Conservation (phyloP, 2,797 vertebrate species). For the Poecilia velifera region DNA sequence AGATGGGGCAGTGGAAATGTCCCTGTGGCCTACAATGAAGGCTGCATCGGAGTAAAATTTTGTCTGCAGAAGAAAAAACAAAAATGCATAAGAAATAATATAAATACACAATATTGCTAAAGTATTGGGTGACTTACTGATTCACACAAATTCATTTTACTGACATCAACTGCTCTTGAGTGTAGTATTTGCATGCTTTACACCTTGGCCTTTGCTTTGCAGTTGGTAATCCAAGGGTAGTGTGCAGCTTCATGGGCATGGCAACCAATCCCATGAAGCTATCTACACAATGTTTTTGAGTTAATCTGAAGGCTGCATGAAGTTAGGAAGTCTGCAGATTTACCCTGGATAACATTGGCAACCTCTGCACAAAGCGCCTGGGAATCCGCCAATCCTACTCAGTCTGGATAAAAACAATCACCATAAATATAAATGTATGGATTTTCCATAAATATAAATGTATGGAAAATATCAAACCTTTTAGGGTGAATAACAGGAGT, state of each 20-base stretch:
- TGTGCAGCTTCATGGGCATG: not conserved
- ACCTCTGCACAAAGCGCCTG: not conserved
- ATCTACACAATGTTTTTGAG: not conserved
- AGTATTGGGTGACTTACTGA: not conserved
- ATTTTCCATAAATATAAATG: not conserved
- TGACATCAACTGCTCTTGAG: not conserved
- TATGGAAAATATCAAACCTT: not conserved
- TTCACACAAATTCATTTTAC: not conserved
- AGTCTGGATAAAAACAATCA: not conserved
- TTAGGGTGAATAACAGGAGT: not conserved
- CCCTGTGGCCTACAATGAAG: not conserved
- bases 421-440: not conserved
- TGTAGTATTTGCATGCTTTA: not conserved
- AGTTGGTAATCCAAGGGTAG: not conserved
- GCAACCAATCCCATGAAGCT: not conserved
- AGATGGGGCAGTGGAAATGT: constrained; percentile 8
- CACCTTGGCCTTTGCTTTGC: not conserved
- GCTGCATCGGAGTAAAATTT: constrained; percentile 9
- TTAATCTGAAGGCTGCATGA: not conserved
- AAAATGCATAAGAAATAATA: not conserved
- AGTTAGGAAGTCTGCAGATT: not conserved
- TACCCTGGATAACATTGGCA: not conserved
- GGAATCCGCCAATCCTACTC: not conserved
- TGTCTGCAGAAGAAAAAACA: not conserved
- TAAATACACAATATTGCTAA: not conserved